phyloP scores from a whole-genome alignment of 1,140 invertebrate species.

The Meloidogyne hapla region DNA sequence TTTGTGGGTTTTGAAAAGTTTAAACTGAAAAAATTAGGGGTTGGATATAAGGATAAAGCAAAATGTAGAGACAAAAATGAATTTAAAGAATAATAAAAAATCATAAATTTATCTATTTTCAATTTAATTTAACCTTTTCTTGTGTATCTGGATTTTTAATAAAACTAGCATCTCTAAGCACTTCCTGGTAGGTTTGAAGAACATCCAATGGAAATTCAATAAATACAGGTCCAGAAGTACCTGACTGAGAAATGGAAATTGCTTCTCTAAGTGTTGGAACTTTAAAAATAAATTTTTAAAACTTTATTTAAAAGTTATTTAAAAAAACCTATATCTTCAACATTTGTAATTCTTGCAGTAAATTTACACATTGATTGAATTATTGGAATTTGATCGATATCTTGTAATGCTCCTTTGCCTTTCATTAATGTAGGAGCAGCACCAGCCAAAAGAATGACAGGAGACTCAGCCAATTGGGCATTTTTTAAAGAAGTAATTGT shows the following conservation, averaged over 20 bases:
- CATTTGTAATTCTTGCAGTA: conserved; percentile 65
- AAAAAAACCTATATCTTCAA: conserved; percentile 70
- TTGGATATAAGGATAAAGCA: no score
- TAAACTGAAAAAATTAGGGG: no score
- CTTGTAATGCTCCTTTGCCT: conserved; percentile 70
- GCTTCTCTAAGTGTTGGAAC: conserved; percentile 60
- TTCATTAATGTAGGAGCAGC: conserved; percentile 64
- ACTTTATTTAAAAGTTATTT: conserved; percentile 47
- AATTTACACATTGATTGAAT: conserved; percentile 73
- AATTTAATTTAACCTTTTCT: conserved; percentile 15
- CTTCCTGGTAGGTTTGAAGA: conserved; percentile 71
- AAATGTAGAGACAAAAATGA: no score
- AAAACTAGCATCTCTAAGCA: conserved; percentile 69
- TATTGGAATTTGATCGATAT: conserved; percentile 73
- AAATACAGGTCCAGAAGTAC: conserved; percentile 73
- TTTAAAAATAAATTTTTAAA: neutral
- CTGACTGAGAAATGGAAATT: conserved; percentile 70
- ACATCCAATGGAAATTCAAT: conserved; percentile 73
- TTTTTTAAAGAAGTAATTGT: conserved; percentile 74
- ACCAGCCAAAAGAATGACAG: conserved; percentile 70
- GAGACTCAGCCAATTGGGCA: conserved; percentile 74
- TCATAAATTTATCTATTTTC: neutral
- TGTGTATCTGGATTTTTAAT: conserved; percentile 62
- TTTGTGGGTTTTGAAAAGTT: conserved; percentile 14
- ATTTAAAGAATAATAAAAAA: no score